These are phyloP conservation scores for Phallusia fumigata DNA, from an alignment of 23 tunicate species.

Conservation along the genomic window DNA sequence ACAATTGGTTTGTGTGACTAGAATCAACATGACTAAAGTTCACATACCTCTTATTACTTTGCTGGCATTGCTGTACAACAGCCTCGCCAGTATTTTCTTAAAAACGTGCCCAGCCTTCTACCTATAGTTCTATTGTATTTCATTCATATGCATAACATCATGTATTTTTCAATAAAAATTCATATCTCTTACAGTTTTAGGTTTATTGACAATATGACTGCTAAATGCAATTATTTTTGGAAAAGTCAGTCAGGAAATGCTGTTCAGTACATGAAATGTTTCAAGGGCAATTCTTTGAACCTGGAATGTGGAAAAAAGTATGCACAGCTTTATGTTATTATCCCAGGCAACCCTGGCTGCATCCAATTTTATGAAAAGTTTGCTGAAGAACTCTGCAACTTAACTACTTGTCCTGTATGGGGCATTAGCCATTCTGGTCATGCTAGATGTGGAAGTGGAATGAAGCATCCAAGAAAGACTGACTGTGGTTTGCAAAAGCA, in stretches of 20 bases:
- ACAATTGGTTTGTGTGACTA: too few species aligned
- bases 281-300: neutral
- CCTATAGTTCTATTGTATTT: too few species aligned
- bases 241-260: conserved; percentile 36
- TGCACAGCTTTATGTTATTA: conserved; percentile 45
- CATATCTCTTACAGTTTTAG: neutral
- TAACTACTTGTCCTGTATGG: conserved; percentile 63
- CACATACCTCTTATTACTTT: too few species aligned
- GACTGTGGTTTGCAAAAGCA: conserved; percentile 69
- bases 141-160: too few species aligned
- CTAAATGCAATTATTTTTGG: conserved; percentile 44
- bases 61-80: too few species aligned
- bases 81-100: too few species aligned
- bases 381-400: conserved; percentile 39
- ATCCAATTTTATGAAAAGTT: conserved; percentile 79
- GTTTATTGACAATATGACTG: conserved; percentile 11
- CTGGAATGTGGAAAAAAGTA: neutral
- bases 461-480: conserved; percentile 41
- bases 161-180: too few species aligned
- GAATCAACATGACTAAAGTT: too few species aligned
- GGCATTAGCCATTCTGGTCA: conserved; percentile 90
- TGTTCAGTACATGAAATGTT: conserved; percentile 41
- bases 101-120: too few species aligned
- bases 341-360: conserved; percentile 94
- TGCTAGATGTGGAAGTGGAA: conserved; percentile 4